phyloP scores from a whole-genome alignment of 2,113 vertebrate species.

The Perca fluviatilis region DNA sequence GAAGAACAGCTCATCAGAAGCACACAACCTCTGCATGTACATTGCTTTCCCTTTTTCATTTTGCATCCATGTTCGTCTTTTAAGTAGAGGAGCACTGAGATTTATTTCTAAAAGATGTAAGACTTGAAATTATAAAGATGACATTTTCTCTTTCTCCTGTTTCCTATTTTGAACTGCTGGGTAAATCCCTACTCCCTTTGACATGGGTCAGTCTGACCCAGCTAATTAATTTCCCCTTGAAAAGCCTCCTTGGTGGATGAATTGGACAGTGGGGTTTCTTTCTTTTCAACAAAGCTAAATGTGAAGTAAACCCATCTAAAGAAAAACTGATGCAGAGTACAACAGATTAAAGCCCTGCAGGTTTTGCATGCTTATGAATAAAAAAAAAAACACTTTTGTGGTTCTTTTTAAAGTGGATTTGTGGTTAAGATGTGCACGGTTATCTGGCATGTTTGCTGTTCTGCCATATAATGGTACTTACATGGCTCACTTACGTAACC shows the following conservation, averaged over 20 bases:
- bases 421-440: conserved; percentile 32
- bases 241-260: conserved; percentile 70
- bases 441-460: conserved; percentile 43
- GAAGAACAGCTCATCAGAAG: conserved; percentile 41
- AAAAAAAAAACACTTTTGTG: conserved; percentile 17
- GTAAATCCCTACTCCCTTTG: conserved; percentile 67
- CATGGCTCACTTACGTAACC: conserved; percentile 26
- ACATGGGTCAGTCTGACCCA: conserved; percentile 83
- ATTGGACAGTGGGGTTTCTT: conserved; percentile 59
- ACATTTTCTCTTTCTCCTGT: neutral
- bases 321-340: conserved; percentile 26
- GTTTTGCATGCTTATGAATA: conserved; percentile 33
- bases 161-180: conserved; percentile 16
- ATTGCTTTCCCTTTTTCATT: neutral
- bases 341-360: conserved; percentile 34
- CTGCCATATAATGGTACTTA: conserved; percentile 64
- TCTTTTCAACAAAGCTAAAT: conserved; percentile 65
- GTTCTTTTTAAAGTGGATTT: conserved; percentile 37
- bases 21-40: neutral
- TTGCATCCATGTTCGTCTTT: neutral
- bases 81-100: neutral
- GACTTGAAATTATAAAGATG: neutral
- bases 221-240: conserved; percentile 73
- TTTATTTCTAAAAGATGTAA: neutral
- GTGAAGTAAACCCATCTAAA: conserved; percentile 62